These are phyloP conservation scores for Pristionchus maxplancki DNA, from an alignment of 2,888 invertebrate species.

Conservation along the genomic window DNA sequence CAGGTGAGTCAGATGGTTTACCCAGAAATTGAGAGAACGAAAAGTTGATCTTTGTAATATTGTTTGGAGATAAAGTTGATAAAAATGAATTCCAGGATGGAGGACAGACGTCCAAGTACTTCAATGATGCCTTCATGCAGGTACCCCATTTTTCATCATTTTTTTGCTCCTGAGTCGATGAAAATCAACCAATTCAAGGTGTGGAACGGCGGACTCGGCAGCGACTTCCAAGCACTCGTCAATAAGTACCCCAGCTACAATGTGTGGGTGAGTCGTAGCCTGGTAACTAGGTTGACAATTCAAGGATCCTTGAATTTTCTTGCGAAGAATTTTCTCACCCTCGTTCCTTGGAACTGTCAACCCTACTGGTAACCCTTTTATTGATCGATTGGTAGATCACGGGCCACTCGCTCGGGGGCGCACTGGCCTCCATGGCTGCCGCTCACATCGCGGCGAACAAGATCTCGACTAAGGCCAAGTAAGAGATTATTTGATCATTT, in stretches of 20 bases:
- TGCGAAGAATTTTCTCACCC: too few relatives aligned
- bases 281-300: neutral
- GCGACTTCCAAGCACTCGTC: constrained; percentile 60
- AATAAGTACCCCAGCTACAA: constrained; percentile 66
- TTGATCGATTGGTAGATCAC: too few relatives aligned
- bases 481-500: neutral
- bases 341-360: too few relatives aligned
- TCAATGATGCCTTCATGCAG: constrained; percentile 63
- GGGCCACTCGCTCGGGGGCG: constrained; percentile 67
- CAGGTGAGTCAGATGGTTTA: too few relatives aligned
- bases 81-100: too few relatives aligned
- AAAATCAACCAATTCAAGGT: constrained; percentile 45
- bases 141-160: neutral
- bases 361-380: too few relatives aligned
- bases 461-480: constrained; percentile 34
- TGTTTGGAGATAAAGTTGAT: too few relatives aligned
- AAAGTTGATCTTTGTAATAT: too few relatives aligned
- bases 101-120: constrained; percentile 69
- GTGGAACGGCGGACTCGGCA: constrained; percentile 68
- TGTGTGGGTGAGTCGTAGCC: constrained; percentile 62
- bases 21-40: too few relatives aligned
- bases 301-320: too few relatives aligned
- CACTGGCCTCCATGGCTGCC: constrained; percentile 67
- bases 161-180: neutral
- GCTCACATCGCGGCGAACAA: constrained; percentile 57